These are phyloP conservation scores for Cephalotes varians DNA, from an alignment of 2,888 invertebrate genomes.

Conservation along the genomic window DNA sequence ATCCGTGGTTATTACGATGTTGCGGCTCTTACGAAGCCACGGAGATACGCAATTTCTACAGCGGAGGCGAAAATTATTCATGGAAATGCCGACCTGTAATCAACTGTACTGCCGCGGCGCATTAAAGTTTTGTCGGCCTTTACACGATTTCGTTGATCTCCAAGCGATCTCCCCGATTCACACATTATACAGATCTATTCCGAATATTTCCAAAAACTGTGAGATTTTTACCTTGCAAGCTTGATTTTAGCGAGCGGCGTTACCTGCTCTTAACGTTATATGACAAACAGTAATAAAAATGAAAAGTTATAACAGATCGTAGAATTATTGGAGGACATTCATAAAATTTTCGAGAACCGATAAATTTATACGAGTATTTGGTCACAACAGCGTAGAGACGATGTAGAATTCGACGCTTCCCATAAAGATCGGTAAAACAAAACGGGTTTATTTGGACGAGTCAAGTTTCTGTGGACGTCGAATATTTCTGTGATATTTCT, in stretches of 20 bases:
- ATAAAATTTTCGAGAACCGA: neutral
- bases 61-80: slow-evolving; percentile 39
- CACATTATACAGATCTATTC: neutral
- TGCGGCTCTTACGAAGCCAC: slow-evolving; percentile 24
- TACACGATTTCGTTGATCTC: slow-evolving; percentile 3
- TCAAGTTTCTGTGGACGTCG: neutral
- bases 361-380: neutral
- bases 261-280: neutral
- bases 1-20: slow-evolving; percentile 27
- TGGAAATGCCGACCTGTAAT: slow-evolving; percentile 32
- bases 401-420: neutral
- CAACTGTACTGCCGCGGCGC: neutral
- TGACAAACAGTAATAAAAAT: neutral
- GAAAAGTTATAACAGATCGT: neutral
- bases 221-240: neutral
- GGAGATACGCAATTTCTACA: slow-evolving; percentile 34
- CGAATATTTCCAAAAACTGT: neutral
- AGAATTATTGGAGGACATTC: neutral
- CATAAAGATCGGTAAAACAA: neutral
- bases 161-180: neutral
- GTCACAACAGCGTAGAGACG: too few species aligned
- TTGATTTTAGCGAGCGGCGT: neutral
- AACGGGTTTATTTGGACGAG: neutral
- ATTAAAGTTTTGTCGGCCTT: neutral
- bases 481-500: neutral